Base-by-base conservation (phyloP, 2,888 invertebrate genomes). In the Aspidapion aeneum region DNA sequence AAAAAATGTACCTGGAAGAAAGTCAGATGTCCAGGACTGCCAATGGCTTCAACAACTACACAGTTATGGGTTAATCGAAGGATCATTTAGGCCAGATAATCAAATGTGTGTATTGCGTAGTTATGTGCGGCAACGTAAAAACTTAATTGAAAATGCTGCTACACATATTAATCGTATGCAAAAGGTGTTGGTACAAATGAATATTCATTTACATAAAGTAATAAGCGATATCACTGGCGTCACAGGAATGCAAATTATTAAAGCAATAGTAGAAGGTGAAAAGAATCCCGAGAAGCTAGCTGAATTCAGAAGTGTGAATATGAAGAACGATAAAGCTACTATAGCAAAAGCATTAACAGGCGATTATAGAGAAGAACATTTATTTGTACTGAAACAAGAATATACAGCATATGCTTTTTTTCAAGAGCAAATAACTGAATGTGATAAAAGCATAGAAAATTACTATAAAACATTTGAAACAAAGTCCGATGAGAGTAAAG, bases 11-110 rank as follows among this genome's bases (percentile, higher is more conserved):
- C n/a, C n/a, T n/a, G n/a, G n/a, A n/a, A n/a, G n/a, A n/a, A n/a
- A n/a, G n/a, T n/a, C n/a, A n/a, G n/a, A n/a, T n/a, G n/a, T n/a
- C n/a, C n/a, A n/a, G 17, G 58, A 58, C 48, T 58, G 58, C 20
- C 58, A 58, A 35, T 58, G 58, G 58, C 9, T 58, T 17, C 58
- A 58, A 35, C 58, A 58, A 58, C 18, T 58, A 58, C 58, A 58
- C 21, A 58, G 58, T n/a, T 52, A 55, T 55, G 18, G 56, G n/a
- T n/a, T n/a, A n/a, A n/a, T n/a, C n/a, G n/a, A n/a, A n/a, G n/a
- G n/a, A n/a, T n/a, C n/a, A n/a, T n/a, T n/a, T n/a, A n/a, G n/a
- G n/a, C n/a, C n/a, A n/a, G n/a, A n/a, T n/a, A n/a, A n/a, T n/a
- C n/a, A n/a, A n/a, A n/a, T n/a, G n/a, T n/a, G n/a, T n/a, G n/a